These are phyloP conservation scores for Anas platyrhynchos DNA, from an alignment of 2,113 vertebrate genomes.

Conservation along the genomic window DNA sequence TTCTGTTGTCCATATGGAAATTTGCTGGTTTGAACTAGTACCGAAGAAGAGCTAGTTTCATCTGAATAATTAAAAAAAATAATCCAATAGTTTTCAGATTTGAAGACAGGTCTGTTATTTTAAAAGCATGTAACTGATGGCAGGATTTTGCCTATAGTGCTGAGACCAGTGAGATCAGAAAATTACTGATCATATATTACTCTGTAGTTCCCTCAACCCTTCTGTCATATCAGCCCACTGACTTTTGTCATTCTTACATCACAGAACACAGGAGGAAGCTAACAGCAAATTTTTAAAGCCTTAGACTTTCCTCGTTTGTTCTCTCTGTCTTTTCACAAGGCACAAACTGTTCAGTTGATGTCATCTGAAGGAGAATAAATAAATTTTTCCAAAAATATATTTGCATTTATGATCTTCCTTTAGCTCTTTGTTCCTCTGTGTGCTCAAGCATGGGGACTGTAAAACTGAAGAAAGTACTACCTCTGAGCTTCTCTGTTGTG, in stretches of 20 bases:
- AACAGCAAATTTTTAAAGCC: not conserved
- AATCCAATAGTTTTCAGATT: not conserved
- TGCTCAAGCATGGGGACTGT: not conserved
- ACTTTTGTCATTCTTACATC: not conserved
- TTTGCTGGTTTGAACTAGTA: not conserved
- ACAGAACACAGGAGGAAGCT: not conserved
- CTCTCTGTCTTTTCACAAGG: not conserved
- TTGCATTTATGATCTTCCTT: not conserved
- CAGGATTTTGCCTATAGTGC: not conserved
- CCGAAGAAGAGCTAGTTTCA: not conserved
- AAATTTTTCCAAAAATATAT: not conserved
- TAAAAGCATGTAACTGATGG: not conserved
- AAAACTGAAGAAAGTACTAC: not conserved
- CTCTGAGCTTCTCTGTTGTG: not conserved
- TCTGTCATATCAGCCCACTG: not conserved
- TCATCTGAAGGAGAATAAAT: not conserved
- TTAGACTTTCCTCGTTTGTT: not conserved
- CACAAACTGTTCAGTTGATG: not conserved
- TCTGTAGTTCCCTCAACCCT: not conserved
- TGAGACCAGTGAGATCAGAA: not conserved
- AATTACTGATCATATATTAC: not conserved
- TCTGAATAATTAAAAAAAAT: not conserved
- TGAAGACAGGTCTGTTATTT: not conserved
- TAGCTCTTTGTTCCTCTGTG: not conserved
- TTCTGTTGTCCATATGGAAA: rapidly evolving